Percentiles rank a stretch among this genome's conserved stretches.
Evolutionary conservation across 2,113 vertebrate genomes (phyloP).

Genomic region (Ellobius talpinus): DNA sequence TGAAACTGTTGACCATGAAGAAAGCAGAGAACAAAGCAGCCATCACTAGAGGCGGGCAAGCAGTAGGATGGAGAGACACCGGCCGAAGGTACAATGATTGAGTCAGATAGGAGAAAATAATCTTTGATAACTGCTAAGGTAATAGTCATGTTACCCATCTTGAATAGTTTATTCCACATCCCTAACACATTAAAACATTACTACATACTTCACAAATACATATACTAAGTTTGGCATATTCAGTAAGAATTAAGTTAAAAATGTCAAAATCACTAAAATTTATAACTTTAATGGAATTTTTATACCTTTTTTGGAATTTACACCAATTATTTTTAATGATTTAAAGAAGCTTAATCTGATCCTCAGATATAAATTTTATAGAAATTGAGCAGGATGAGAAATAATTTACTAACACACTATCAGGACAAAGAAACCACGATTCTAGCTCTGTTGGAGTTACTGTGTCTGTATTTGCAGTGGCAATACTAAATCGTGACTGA

Average conservation of each 20-base stretch:
- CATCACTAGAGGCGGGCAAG: not conserved
- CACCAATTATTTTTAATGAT: not conserved
- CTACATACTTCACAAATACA: not conserved
- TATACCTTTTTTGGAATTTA: not conserved
- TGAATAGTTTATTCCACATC: not conserved
- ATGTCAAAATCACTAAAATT: not conserved
- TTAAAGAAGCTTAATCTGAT: not conserved
- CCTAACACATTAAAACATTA: not conserved
- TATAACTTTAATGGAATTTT: not conserved
- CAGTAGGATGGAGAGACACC: rapidly evolving
- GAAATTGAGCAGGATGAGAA: not conserved
- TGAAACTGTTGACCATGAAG: not conserved
- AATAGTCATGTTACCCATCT: not conserved
- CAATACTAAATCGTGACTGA: not conserved
- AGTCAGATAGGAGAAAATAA: too few species aligned
- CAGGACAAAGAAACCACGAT: not conserved
- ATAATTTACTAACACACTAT: not conserved
- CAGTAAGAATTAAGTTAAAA: not conserved
- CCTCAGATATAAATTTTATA: not conserved
- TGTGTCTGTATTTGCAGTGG: not conserved
- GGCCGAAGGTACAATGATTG: not conserved
- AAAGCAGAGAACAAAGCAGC: not conserved
- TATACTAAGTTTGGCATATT: not conserved
- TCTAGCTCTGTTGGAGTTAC: not conserved
- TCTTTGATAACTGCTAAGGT: not conserved